These are phyloP conservation scores for Merops nubicus DNA, from an alignment of 2,113 vertebrate genomes.

Conservation along the genomic window DNA sequence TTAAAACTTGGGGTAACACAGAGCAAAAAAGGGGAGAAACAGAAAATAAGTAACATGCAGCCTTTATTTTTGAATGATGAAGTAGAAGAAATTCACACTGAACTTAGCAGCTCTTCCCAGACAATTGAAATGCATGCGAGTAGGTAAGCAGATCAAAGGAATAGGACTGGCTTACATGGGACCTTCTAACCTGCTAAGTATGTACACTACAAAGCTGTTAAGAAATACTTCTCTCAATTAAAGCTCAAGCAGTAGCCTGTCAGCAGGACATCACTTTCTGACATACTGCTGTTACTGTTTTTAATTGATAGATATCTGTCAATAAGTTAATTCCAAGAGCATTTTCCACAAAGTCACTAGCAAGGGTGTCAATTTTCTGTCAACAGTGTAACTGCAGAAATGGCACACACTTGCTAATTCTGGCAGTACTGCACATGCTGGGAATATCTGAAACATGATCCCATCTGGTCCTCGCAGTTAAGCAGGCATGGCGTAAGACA, in stretches of 20 bases:
- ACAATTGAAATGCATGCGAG: neutral
- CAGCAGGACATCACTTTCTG: neutral
- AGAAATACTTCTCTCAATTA: neutral
- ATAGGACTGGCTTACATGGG: neutral
- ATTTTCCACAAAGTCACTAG: neutral
- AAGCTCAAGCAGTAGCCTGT: neutral
- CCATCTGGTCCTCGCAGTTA: neutral
- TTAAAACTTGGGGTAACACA: neutral
- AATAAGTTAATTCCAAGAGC: neutral
- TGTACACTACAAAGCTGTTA: neutral
- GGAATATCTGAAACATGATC: neutral
- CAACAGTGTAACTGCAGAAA: neutral
- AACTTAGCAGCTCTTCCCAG: neutral
- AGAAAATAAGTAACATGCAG: neutral
- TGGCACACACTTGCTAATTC: neutral
- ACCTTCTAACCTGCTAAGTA: neutral
- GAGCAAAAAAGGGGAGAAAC: neutral
- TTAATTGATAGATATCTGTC: neutral
- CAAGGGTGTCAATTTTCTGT: constrained; percentile 6
- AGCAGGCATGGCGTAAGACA: neutral
- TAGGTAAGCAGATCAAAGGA: neutral
- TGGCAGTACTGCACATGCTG: neutral
- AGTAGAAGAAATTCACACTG: neutral
- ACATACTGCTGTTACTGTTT: neutral
- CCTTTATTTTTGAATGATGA: neutral